A percentile compares a stretch with the other conserved stretches of the same genome.
Evolutionary conservation across 2,888 invertebrate genomes (phyloP).

Genomic region (Tricholauxania praeusta): DNA sequence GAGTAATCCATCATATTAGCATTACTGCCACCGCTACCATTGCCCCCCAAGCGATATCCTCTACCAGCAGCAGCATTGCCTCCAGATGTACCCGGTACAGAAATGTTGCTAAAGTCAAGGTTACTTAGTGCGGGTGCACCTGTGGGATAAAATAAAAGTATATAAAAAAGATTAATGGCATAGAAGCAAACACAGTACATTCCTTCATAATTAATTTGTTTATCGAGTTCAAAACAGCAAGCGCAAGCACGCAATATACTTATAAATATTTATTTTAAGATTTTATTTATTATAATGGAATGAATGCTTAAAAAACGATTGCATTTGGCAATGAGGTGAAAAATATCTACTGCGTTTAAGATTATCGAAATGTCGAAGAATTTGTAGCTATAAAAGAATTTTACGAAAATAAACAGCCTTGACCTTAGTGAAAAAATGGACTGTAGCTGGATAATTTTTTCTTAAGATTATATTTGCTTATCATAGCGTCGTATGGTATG

Average conservation of each 20-base stretch:
- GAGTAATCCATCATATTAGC: slow-evolving; percentile 46
- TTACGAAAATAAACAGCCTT: slow-evolving; percentile 35
- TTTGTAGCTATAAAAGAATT: background rate
- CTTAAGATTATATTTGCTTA: too few relatives aligned
- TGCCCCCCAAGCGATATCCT: slow-evolving; percentile 33
- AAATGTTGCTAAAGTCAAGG: slow-evolving; percentile 89
- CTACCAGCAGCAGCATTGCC: slow-evolving; percentile 15
- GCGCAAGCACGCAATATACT: background rate
- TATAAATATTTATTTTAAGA: slow-evolving; percentile 22
- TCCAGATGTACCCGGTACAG: slow-evolving; percentile 74
- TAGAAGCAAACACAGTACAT: background rate
- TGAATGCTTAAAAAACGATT: slow-evolving; percentile 16
- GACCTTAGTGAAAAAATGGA: slow-evolving; percentile 31
- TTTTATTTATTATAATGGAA: background rate
- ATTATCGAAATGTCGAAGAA: background rate
- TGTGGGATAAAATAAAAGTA: slow-evolving; percentile 16
- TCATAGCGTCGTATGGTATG: too few relatives aligned
- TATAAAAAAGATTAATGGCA: background rate
- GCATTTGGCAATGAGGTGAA: slow-evolving; percentile 27
- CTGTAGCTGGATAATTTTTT: background rate
- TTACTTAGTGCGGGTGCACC: slow-evolving; percentile 49
- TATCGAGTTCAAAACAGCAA: background rate
- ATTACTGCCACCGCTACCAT: slow-evolving; percentile 37
- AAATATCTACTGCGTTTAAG: background rate
- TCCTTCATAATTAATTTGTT: background rate